Evolutionary conservation across 2,888 invertebrate species (phyloP).

Genomic region (Cephalotes varians): DNA sequence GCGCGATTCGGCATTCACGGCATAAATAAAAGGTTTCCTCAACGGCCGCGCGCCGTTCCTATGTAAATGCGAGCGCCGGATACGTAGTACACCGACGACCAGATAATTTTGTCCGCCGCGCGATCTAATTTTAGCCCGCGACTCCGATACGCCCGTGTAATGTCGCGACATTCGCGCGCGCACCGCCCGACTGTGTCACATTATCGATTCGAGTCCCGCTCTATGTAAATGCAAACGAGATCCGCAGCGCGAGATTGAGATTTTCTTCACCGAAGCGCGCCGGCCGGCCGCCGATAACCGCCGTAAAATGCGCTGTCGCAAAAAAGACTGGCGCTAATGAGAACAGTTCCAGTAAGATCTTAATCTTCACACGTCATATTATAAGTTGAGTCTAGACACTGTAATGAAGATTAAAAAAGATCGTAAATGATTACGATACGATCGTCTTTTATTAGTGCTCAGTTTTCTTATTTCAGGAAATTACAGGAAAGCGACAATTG

Average conservation of each 20-base stretch:
- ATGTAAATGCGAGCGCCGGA: conserved; percentile 72
- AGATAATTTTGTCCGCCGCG: conserved; percentile 68
- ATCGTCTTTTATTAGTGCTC: background rate
- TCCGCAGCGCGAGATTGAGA: conserved; percentile 38
- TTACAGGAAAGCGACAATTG: background rate
- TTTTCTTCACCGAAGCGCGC: conserved; percentile 14
- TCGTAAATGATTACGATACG: background rate
- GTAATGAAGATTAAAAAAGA: background rate
- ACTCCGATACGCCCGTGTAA: conserved; percentile 52
- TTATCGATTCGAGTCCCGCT: conserved; percentile 54
- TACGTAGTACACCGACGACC: conserved; percentile 53
- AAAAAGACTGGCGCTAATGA: conserved; percentile 24
- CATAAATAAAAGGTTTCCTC: conserved; percentile 81
- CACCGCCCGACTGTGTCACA: conserved; percentile 30
- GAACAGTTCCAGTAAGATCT: background rate
- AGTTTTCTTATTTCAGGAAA: background rate
- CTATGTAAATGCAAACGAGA: conserved; percentile 49
- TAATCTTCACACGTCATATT: background rate
- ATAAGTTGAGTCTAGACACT: background rate
- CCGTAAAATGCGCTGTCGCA: conserved; percentile 4
- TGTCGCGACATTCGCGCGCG: conserved; percentile 49
- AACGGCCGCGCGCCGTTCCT: conserved; percentile 76
- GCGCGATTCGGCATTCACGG: conserved; percentile 64
- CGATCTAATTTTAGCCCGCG: conserved; percentile 71
- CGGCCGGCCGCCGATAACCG: background rate